These are phyloP conservation scores for Callipepla californica DNA, from an alignment of 2,113 vertebrate genomes.

Conservation along the genomic window DNA sequence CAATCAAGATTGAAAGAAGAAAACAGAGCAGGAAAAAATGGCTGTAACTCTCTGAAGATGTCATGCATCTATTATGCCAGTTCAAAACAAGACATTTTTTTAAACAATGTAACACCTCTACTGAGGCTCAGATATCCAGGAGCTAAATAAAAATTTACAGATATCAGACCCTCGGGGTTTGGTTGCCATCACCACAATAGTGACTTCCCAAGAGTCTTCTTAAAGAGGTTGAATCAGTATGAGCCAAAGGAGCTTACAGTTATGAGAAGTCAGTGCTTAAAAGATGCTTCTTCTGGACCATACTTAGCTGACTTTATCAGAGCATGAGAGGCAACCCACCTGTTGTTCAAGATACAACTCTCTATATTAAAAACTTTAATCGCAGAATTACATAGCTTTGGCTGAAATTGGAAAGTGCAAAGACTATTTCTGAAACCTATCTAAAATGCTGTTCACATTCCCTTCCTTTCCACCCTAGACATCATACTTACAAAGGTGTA, in stretches of 20 bases:
- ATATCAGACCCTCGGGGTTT: background rate
- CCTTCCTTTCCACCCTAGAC: background rate
- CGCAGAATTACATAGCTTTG: background rate
- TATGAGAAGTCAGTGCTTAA: background rate
- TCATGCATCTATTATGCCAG: fast-evolving
- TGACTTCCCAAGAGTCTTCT: background rate
- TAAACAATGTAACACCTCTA: background rate
- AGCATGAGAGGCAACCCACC: fast-evolving
- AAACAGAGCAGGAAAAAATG: background rate
- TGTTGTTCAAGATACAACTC: background rate
- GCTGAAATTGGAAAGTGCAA: background rate
- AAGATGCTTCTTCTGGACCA: fast-evolving
- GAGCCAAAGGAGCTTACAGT: fast-evolving
- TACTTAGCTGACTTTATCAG: background rate
- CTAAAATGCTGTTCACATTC: background rate
- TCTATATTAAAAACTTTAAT: background rate
- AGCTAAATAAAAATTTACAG: background rate
- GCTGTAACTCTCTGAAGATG: background rate
- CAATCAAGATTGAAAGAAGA: background rate
- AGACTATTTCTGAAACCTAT: background rate
- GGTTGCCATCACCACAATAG: background rate
- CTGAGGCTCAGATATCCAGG: background rate
- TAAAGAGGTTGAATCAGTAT: fast-evolving
- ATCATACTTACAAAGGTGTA: background rate
- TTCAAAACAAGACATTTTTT: background rate